Evolutionary conservation across 1,140 invertebrate genomes (phyloP).

Genomic region (Alviniconcha marisindica): DNA sequence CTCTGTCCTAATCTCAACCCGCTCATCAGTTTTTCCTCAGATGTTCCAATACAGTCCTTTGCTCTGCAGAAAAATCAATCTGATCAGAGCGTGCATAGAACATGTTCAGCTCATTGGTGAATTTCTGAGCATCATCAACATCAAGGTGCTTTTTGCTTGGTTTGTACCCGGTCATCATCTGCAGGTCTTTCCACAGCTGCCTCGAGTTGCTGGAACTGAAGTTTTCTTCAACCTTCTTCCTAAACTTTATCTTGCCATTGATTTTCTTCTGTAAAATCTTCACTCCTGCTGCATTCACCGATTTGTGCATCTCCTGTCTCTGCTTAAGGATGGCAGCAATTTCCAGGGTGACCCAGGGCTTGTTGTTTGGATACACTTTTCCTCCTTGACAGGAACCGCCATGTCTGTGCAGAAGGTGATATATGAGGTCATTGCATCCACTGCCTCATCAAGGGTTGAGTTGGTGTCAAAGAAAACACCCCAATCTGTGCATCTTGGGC

Average conservation of each 20-base stretch:
- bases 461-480: neutral
- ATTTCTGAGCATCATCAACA: neutral
- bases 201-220: neutral
- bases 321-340: neutral
- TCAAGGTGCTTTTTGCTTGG: neutral
- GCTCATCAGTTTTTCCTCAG: neutral
- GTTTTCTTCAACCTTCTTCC: neutral
- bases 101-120: neutral
- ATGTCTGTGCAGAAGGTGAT: conserved; percentile 1
- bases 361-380: neutral
- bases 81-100: neutral
- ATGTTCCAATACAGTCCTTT: too few species aligned
- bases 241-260: neutral
- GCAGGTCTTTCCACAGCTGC: neutral
- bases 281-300: neutral
- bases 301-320: neutral
- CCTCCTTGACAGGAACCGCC: neutral
- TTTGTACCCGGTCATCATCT: neutral
- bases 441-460: neutral
- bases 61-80: neutral
- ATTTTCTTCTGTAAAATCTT: neutral
- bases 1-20: neutral
- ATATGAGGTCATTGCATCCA: neutral
- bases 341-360: neutral
- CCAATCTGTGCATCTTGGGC: neutral